Evolutionary conservation across 2,113 vertebrate genomes (phyloP), one percentile per base, ranked within the genome.

Genomic region (rabbit (Oryctolagus cuniculus)): DNA sequence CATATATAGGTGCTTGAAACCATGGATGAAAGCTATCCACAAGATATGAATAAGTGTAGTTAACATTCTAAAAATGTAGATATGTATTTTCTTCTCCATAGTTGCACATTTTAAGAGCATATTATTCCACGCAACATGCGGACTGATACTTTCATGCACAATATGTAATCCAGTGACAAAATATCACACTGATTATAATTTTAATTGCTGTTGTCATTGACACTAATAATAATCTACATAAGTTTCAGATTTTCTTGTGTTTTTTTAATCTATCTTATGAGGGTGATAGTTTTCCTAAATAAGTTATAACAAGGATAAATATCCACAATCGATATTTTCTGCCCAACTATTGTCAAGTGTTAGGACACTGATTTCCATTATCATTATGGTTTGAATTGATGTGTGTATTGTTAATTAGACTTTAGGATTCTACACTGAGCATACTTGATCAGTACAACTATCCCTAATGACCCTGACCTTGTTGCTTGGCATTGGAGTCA

Each of bases 361-460:
- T n/a, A 55, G 66, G 69, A 22, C 74, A 25, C 21, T 80, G 17
- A 51, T 36, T 77, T 51, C 31, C 64, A 64, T 51, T 79, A 61
- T 12, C 61, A 16, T 70, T 67, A 69, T 13, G 79, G 22, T 27
- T 72, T 90, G 49, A 24, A 36, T 83, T 44, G 44, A 44, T 4
- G 69, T 44, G 10, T 63, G 44, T 88, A 51, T 55, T 67, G 58
- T 38, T 74, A 82, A 9, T 34, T 15, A 67, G 5, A 82, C 27
- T 69, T 81, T 10, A 61, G 17, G 36, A 77, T 77, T 51, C 70
- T 16, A 36, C 2, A 34, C 31, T 44, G 1, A 12, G 66, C 31
- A 6, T 24, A 75, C 4, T 51, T 61, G 49, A 75, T 11, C 3
- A 29, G 34, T 1, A 10, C 0, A 1, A 0, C 16, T 75, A 61